Base-by-base conservation (phyloP, 2,888 invertebrate species). In the Calliphora vomitoria region DNA sequence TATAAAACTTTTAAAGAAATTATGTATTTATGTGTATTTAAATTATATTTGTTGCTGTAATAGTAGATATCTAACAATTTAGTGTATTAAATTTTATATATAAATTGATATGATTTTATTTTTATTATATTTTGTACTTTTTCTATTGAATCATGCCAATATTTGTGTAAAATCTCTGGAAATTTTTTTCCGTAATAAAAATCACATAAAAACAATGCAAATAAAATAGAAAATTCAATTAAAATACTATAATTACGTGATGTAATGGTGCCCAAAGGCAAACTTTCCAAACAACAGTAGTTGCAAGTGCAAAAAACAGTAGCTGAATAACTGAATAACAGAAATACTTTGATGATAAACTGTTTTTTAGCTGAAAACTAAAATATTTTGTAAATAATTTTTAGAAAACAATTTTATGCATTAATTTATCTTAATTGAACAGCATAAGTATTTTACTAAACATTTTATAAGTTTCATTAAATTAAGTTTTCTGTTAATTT, bases 201-300 rank as follows among this genome's bases (percentile, higher is more conserved):
- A 81, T 50, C 18, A 18, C 4, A 50, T 4, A 50, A 62, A 47
- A 50, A 76, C 38, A 72, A 55, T 31, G 1, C 55, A 68, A 60
- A 69, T n/a, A 58, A 76, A 81, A 82, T 50, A 53, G 58, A 47
- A 53, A 82, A 85, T 85, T 81, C 75, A 81, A 85, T 85, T 85
- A 85, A 85, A 85, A 85, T 66, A 50, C 55, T 41, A 71, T 76
- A 85, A 85, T 58, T 82, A 82, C 76, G 68, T 74, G 79, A 62
- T 47, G 20, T 75, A 58, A 47, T 58, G 20, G 58, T 58, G 35
- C 1, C 20, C 62, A 50, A 81, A 69, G 50, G 44, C 10, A 60
- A 69, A 41, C 60, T 53, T 20, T 31, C 5, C 4, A 20, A 64
- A 25, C 13, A 31, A 74, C 72, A 80, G 80, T 80, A 58, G 60